Base-by-base conservation (phyloP, 2,888 invertebrate genomes). In the Cremastinae sp. region DNA sequence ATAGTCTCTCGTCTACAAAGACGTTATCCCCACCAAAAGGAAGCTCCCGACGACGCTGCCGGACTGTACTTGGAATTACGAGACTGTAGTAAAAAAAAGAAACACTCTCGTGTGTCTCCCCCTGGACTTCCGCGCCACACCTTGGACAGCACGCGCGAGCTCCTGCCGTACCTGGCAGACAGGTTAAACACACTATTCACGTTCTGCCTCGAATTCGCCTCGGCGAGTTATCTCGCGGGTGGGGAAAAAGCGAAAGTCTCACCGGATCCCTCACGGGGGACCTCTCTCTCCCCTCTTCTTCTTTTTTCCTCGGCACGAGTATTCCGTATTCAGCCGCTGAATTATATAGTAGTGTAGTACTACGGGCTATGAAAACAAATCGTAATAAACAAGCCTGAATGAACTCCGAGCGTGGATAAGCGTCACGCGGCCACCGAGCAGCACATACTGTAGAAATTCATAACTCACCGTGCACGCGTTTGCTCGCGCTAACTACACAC, bases 161-260 rank as follows among this genome's bases (percentile, higher is more conserved):
- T 16, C 16, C 22, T 41, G 1, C 18, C 36, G 0, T 51, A 3
- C 41, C 20, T 10, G n/a, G 22, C 64, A 22, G 53, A 49, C 58
- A 68, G 68, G 58, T 58, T 58, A 68, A 58, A 16, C 45, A 45
- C 66, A 18, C 14, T 22, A 2, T 12, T 43, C 41, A 45, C n/a
- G 7, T 28, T 38, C 20, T 34, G 56, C 34, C 54, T 45, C 36
- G 18, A n/a, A 16, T 34, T 49, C 49, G 22, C 38, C 8, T 28
- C 38, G 20, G 22, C 18, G 56, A 36, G 14, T 28, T 36, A 36
- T 62, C 47, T 9, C 54, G 47, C 43, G 47, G 45, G 51, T 51
- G 64, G 59, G 61, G 51, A 53, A 70, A 70, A 75, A 75, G 70
- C 70, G 65, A 75, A 75, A 75, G 75, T 75, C 41, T 61, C 54